Conservation (phyloP, 2,888 invertebrate genomes). For the Chaetoderma sp. region DNA sequence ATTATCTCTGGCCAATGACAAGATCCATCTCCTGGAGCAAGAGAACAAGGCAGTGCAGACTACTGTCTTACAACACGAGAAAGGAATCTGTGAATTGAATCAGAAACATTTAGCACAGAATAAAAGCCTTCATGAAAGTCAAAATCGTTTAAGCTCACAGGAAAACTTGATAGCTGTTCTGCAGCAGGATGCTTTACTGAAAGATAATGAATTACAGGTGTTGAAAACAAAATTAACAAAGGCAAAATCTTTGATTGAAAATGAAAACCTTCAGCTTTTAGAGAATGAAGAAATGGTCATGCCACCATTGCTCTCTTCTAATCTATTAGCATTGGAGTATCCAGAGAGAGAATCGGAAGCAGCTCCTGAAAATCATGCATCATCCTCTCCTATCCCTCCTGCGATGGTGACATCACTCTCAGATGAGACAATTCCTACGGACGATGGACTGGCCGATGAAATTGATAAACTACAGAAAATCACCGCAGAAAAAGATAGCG, state of each 20-base stretch:
- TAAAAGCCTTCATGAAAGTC: constrained; percentile 30
- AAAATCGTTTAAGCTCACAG: constrained; percentile 29
- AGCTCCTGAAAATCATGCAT: background rate
- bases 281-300: constrained; percentile 15
- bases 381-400: background rate
- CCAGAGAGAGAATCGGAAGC: constrained; percentile 28
- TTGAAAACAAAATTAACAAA: constrained; percentile 38
- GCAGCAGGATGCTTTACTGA: constrained; percentile 37
- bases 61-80: constrained; percentile 34
- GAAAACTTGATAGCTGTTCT: constrained; percentile 40
- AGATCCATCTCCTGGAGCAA: constrained; percentile 35
- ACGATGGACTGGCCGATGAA: constrained; percentile 27
- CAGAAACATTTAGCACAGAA: constrained; percentile 32
- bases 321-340: constrained; percentile 42
- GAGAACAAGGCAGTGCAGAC: constrained; percentile 32
- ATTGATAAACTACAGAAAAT: constrained; percentile 48
- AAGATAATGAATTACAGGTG: constrained; percentile 41
- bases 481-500: constrained; percentile 57
- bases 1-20: constrained; percentile 21
- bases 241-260: constrained; percentile 36
- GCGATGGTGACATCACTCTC: background rate
- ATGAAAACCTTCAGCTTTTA: constrained; percentile 34
- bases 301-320: background rate
- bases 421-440: background rate
- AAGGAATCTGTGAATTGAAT: constrained; percentile 43